Evolutionary conservation across 1,140 invertebrate genomes (phyloP).

Genomic region (Heliothis subflexa): DNA sequence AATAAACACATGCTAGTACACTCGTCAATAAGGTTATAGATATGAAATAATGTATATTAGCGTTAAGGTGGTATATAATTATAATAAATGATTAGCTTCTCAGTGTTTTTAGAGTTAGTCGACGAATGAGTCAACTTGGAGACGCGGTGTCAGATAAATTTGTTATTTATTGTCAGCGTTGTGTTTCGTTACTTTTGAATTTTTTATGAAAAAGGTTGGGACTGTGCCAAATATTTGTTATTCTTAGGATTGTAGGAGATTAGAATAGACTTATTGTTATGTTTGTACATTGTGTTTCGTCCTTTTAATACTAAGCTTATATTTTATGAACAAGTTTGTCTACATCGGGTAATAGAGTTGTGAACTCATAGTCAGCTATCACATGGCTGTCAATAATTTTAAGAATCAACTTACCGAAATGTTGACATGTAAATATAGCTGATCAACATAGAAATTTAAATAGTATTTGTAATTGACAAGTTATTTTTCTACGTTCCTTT

Average conservation of each 20-base stretch:
- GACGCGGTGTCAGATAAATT: conserved; percentile 81
- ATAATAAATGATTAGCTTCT: conserved; percentile 78
- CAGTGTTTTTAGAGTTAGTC: conserved; percentile 86
- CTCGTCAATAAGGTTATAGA: conserved; percentile 72
- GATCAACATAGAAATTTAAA: conserved; percentile 84
- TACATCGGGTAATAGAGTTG: conserved; percentile 76
- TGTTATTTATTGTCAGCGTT: conserved; percentile 58
- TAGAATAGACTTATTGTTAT: conserved; percentile 42
- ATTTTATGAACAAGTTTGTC: conserved; percentile 68
- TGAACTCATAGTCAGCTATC: conserved; percentile 85
- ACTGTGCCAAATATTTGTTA: conserved; percentile 43
- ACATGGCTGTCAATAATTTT: conserved; percentile 86
- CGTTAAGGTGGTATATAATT: conserved; percentile 66
- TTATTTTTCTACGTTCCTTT: conserved; percentile 85
- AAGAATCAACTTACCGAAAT: conserved; percentile 83
- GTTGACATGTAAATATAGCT: conserved; percentile 85
- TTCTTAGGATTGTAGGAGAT: conserved; percentile 25
- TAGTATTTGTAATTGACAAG: conserved; percentile 83
- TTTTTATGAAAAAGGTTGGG: conserved; percentile 38
- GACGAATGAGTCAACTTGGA: conserved; percentile 83
- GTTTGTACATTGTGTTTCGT: conserved; percentile 33
- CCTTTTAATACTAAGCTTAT: conserved; percentile 16
- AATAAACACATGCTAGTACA: conserved; percentile 77
- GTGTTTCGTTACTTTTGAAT: conserved; percentile 38
- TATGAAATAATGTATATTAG: conserved; percentile 57